Base-by-base conservation (phyloP, 2,113 vertebrate genomes). In the Catharus fuscescens region DNA sequence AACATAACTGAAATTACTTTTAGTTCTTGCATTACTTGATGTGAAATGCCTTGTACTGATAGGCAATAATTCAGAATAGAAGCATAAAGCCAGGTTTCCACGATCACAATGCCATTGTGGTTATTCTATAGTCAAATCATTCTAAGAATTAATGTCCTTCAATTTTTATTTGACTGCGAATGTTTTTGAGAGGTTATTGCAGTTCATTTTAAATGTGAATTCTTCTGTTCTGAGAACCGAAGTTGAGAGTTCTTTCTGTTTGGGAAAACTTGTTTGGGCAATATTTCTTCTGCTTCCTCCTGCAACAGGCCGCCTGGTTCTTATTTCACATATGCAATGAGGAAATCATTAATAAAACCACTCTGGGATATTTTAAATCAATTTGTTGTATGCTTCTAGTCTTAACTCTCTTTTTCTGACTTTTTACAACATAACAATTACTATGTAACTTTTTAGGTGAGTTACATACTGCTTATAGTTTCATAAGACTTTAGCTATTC, bases 241-340 rank as follows among this genome's bases (percentile, higher is more conserved):
- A 93, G n/a, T 25, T 81, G 28, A 59, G 93, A 89, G 69, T 61
- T 56, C 36, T 14, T 95, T 82, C 47, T 78, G 36, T 86, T 93
- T 86, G 59, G 40, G 47, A 50, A 52, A 86, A 67, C 2, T 48
- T 80, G 2, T 78, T 90, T 84, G 38, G 32, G 20, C 12, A 9
- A 17, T 81, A 80, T 72, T 82, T 93, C 61, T 93, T 92, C 90
- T 64, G 24, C 19, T 90, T 93, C 80, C 36, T 82, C 25, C n/a
- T 80, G 26, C 61, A 81, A 70, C 19, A 45, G 21, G 28, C 28
- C 48, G 38, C 25, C 25, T 82, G 36, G 50, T 94, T 93, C 23
- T 70, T 72, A 72, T 82, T 90, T 92, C 73, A 81, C 62, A 67
- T 73, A 60, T 14, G 9, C 70, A 82, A 82, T 0, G 3, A 72